These are phyloP conservation scores for Phainopepla nitens DNA, from an alignment of 2,113 vertebrate species.

Conservation along the genomic window DNA sequence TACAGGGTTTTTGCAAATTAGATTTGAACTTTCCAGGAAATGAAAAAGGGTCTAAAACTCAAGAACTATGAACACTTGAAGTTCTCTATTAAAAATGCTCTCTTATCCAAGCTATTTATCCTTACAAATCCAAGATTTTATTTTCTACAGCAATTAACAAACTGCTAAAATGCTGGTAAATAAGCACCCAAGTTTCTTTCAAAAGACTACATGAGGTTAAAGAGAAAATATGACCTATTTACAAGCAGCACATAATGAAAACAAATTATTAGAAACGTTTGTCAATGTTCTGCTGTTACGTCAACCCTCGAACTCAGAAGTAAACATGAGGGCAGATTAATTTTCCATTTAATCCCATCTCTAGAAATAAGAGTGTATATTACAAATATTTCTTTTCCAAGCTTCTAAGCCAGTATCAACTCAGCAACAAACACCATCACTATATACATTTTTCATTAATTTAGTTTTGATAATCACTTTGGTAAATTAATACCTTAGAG, in stretches of 20 bases:
- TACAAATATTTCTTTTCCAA: constrained; percentile 12
- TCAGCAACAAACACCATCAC: background rate
- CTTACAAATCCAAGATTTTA: background rate
- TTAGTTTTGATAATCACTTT: background rate
- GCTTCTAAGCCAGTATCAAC: background rate
- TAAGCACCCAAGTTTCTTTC: background rate
- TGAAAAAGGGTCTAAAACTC: background rate
- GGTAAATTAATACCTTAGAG: constrained; percentile 67
- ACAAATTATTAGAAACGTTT: background rate
- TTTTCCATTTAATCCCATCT: background rate
- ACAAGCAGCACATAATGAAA: background rate
- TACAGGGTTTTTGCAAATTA: background rate
- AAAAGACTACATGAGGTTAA: background rate
- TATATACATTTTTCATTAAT: background rate
- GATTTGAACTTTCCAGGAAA: background rate
- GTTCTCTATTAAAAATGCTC: background rate
- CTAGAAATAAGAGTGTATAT: background rate
- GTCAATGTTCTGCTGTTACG: background rate
- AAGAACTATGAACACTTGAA: background rate
- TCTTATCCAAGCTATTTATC: background rate
- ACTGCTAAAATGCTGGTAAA: background rate
- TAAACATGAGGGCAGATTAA: background rate
- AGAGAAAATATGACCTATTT: background rate
- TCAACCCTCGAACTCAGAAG: background rate
- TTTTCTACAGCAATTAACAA: background rate